Percentiles rank a stretch among this genome's conserved stretches.
These are phyloP conservation scores for Oikopleura dioica DNA, from an alignment of 23 tunicate species.

Conservation along the genomic window DNA sequence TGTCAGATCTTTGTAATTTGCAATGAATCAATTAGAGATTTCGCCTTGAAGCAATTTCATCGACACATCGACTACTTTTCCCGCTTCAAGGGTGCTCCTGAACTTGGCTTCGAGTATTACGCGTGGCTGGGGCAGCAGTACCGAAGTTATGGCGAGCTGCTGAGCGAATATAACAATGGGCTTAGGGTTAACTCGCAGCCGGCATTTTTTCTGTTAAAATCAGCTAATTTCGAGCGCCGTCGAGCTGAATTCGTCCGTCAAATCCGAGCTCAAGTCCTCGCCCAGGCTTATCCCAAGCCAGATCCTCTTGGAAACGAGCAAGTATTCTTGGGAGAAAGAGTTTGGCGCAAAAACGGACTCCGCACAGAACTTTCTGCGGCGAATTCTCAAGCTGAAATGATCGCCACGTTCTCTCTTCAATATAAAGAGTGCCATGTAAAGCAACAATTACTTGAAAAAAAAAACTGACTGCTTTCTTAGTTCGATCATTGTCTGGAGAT, in stretches of 20 bases:
- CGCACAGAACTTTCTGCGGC: neutral
- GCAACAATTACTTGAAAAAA: too few relatives aligned
- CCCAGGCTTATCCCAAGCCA: neutral
- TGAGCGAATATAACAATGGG: neutral
- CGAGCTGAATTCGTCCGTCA: neutral
- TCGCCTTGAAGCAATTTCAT: neutral
- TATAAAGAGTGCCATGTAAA: neutral
- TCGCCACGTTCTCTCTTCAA: neutral
- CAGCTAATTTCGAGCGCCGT: neutral
- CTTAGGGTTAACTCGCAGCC: neutral
- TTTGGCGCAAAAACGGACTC: neutral
- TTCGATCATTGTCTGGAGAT: neutral
- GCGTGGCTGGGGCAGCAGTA: constrained; percentile 2
- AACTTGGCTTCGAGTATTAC: neutral
- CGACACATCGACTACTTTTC: neutral
- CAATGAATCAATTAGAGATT: neutral
- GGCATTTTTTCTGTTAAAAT: neutral
- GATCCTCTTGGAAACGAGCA: neutral
- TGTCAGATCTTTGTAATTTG: neutral
- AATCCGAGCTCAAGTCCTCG: neutral
- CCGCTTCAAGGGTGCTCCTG: neutral
- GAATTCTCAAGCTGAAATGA: neutral
- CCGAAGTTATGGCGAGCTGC: neutral
- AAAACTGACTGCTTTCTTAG: too few relatives aligned
- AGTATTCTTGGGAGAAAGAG: neutral